Conservation (phyloP, 2,888 invertebrate genomes). For the Alviniconcha strummeri region DNA sequence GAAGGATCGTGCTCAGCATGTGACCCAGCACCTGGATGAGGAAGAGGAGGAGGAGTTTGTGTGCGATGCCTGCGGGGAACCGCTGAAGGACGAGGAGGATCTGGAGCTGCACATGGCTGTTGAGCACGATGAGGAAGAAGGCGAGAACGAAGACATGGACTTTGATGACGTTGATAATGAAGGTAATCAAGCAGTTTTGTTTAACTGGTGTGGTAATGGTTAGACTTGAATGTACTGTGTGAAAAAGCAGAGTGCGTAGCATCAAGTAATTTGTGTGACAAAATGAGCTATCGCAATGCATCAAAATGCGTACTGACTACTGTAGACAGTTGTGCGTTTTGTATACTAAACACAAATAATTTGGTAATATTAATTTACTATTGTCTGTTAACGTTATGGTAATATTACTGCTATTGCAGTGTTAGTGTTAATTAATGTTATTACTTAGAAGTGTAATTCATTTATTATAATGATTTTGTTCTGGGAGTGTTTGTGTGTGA, state of each 20-base stretch:
- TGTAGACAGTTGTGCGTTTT: background rate
- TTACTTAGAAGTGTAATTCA: too few species aligned
- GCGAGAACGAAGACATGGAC: background rate
- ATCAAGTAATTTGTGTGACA: background rate
- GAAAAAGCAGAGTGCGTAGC: background rate
- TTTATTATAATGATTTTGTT: too few species aligned
- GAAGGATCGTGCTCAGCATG: conserved; percentile 19
- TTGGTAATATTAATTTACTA: background rate
- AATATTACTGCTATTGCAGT: too few species aligned
- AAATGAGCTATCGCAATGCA: too few species aligned
- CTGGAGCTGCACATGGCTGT: conserved; percentile 34
- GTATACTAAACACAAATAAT: background rate
- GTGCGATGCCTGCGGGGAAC: conserved; percentile 29
- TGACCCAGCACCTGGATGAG: conserved; percentile 19
- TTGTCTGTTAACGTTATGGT: background rate
- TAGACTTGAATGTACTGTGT: background rate
- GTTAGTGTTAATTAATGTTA: too few species aligned
- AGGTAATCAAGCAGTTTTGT: background rate
- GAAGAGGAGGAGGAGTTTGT: conserved; percentile 32
- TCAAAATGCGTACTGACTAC: background rate
- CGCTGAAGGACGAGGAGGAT: conserved; percentile 24
- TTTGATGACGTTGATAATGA: conserved; percentile 22
- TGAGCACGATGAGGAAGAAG: conserved; percentile 33
- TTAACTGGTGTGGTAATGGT: background rate
- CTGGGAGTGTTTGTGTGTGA: too few species aligned